Conservation (phyloP, 2,113 vertebrate genomes). For the Pheucticus melanocephalus region DNA sequence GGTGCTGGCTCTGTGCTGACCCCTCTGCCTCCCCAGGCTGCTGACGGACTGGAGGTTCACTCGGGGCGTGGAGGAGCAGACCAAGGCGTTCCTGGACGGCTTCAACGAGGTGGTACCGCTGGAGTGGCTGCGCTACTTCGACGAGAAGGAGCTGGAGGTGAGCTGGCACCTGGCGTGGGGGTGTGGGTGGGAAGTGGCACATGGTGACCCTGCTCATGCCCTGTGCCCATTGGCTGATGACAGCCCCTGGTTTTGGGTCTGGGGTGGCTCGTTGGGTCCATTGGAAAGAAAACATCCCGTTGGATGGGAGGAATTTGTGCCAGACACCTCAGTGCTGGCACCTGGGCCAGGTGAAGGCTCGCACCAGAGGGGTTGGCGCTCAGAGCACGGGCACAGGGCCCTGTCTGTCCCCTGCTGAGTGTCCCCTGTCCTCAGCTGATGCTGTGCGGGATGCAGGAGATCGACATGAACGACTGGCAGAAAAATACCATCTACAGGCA, state of each 20-base stretch:
- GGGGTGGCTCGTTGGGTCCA: rapidly evolving
- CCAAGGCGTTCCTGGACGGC: slow-evolving; percentile 94
- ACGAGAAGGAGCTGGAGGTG: slow-evolving; percentile 93
- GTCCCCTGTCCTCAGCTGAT: slow-evolving; percentile 81
- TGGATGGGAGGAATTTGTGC: not conserved
- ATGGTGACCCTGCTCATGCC: rapidly evolving
- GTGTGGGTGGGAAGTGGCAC: rapidly evolving
- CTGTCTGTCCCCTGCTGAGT: not conserved
- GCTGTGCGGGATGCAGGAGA: slow-evolving; percentile 99
- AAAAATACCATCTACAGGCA: slow-evolving; percentile 97
- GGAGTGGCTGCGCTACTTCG: slow-evolving; percentile 96
- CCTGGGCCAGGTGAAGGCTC: not conserved
- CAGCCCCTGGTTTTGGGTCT: rapidly evolving
- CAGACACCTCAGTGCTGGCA: not conserved
- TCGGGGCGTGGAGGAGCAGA: slow-evolving; percentile 94
- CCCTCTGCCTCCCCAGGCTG: slow-evolving; percentile 74
- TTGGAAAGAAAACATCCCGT: rapidly evolving
- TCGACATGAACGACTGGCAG: slow-evolving; percentile 95
- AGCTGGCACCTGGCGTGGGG: not conserved
- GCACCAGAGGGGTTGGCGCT: rapidly evolving
- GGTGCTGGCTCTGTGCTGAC: rapidly evolving
- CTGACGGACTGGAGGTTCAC: slow-evolving; percentile 97
- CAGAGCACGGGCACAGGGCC: rapidly evolving
- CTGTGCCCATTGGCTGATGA: rapidly evolving
- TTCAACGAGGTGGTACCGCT: slow-evolving; percentile 96